Base-by-base conservation (phyloP, 2,888 invertebrate genomes). In the Oxyscelio sp. region DNA sequence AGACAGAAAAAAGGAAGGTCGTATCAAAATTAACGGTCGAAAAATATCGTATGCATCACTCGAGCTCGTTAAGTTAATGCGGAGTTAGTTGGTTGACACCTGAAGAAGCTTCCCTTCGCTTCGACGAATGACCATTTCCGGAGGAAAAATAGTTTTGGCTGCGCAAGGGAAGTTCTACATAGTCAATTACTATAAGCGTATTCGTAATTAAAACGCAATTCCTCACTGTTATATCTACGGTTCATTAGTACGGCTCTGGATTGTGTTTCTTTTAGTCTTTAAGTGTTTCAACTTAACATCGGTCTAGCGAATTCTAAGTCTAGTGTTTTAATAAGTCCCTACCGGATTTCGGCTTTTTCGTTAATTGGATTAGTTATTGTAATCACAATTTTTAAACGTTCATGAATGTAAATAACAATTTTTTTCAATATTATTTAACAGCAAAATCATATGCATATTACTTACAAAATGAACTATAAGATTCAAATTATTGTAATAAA, bases 151-250 rank as follows among this genome's bases (percentile, higher is more conserved):
- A 48, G 19, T 66, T 68, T 43, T 68, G 27, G 43, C 54, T 54
- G 17, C 21, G 19, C 50, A 11, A 59, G 50, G 45, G 73, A 61
- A 59, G 59, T 59, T 59, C 59, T 50, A 71, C 45, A 40, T 52
- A 73, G 61, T 73, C 17, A 45, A 24, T 65, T 74, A 65, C 52
- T 74, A 74, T 74, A 56, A 74, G 74, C 74, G 63, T 74, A 74
- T 74, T 74, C n/a, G 71, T 34, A 74, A 48, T 56, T 45, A 45
- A 31, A n/a, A 21, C n/a, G 31, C 63, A 54, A 74, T 65, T 65
- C 74, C 65, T 45, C 21, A 56, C 34, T 45, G 27, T 27, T 71
- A 59, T 6, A 58, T 63, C 73, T 74, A 74, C 73, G 38, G 52
- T 54, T 59, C 24, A 34, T 43, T 59, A 59, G 38, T 34, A 56